Conservation (phyloP, 2,797 vertebrate species). For the Pseudocheirus occidentalis region DNA sequence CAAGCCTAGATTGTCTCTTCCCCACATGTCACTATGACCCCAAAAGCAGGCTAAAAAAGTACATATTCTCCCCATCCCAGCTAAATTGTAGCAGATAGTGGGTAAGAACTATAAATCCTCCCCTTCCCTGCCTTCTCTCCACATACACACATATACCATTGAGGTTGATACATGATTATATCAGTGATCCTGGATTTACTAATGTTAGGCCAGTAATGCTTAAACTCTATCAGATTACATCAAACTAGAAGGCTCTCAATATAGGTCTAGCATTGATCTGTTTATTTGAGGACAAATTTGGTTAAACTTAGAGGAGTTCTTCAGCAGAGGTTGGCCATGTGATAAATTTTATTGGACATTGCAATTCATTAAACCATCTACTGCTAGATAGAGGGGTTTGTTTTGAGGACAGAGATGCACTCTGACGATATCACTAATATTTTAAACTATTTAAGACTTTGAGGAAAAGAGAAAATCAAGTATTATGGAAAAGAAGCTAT, state of each 20-base stretch:
- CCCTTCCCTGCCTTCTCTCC: too few relatives aligned
- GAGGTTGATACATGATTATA: background rate
- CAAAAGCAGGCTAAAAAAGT: background rate
- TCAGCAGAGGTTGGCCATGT: background rate
- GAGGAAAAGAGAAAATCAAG: background rate
- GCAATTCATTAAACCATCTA: background rate
- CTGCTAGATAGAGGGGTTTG: background rate
- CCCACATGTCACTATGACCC: background rate
- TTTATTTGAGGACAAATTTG: background rate
- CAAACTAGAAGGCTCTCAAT: background rate
- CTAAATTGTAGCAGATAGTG: background rate
- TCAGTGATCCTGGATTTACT: background rate
- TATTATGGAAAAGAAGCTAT: background rate
- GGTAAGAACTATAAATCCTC: background rate
- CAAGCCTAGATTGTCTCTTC: background rate
- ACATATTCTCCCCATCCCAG: background rate
- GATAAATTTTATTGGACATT: background rate
- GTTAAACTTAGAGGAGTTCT: background rate
- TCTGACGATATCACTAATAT: background rate
- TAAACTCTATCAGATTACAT: background rate
- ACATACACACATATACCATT: background rate
- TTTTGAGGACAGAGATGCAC: background rate
- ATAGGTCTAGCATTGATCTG: background rate
- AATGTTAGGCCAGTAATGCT: background rate
- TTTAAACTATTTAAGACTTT: background rate